A percentile compares a stretch with the other conserved stretches of the same genome.
Conservation (phyloP, 2,888 invertebrate genomes). For the Temnothorax ravouxi region DNA sequence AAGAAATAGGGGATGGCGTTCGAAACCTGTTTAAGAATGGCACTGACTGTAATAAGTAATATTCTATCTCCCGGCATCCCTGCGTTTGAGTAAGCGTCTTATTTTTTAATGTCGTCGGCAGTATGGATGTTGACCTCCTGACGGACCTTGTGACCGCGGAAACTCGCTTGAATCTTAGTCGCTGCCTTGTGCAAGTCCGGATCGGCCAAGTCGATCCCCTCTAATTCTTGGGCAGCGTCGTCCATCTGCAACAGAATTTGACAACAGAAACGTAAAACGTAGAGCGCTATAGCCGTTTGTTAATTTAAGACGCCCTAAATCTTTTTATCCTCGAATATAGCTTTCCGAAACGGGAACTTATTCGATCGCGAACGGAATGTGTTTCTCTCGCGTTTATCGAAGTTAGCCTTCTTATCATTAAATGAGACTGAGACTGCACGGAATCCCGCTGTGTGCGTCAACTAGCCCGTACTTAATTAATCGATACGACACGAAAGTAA, state of each 20-base stretch:
- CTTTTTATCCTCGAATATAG: background rate
- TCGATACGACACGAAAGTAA: conserved; percentile 46
- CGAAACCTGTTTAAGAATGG: conserved; percentile 51
- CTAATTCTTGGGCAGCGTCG: conserved; percentile 90
- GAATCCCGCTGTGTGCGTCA: conserved; percentile 40
- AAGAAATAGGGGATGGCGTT: conserved; percentile 54
- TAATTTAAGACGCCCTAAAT: background rate
- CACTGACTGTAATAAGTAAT: conserved; percentile 54
- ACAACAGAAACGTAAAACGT: conserved; percentile 3
- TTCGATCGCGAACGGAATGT: background rate
- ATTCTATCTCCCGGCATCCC: conserved; percentile 51
- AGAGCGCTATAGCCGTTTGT: background rate
- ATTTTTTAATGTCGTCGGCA: conserved; percentile 75
- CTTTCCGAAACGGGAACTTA: background rate
- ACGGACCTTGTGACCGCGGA: conserved; percentile 96
- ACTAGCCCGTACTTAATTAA: conserved; percentile 51
- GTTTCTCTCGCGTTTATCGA: background rate
- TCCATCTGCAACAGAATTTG: conserved; percentile 80
- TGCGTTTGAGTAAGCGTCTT: conserved; percentile 53
- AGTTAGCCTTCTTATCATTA: conserved; percentile 22
- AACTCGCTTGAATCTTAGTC: conserved; percentile 96
- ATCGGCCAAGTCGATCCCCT: conserved; percentile 93
- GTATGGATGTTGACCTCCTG: conserved; percentile 87
- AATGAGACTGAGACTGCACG: conserved; percentile 6
- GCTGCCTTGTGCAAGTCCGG: conserved; percentile 96